These are phyloP conservation scores for Periphyllus acericola DNA, from an alignment of 2,888 invertebrate genomes.

Conservation along the genomic window DNA sequence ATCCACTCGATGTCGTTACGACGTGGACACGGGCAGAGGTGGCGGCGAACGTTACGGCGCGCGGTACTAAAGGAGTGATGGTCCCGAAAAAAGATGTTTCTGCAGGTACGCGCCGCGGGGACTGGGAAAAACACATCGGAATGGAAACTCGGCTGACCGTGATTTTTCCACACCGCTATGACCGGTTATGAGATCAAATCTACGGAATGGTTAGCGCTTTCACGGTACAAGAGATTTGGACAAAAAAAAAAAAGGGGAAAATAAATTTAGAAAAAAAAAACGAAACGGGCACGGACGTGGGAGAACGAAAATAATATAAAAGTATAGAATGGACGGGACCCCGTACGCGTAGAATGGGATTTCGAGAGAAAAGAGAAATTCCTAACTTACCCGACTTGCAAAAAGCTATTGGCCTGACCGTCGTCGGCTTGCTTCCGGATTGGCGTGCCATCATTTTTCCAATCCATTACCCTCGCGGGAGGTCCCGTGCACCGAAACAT, in stretches of 20 bases:
- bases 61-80: no score
- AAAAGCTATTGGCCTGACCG: background rate
- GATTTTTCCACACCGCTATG: slow-evolving; percentile 8
- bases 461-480: slow-evolving; percentile 28
- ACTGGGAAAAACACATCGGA: background rate
- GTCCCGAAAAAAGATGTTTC: no score
- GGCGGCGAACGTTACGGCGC: no score
- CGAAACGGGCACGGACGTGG: no score
- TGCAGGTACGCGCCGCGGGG: background rate
- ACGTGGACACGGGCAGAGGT: no score
- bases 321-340: background rate
- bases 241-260: background rate
- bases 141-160: slow-evolving; percentile 38
- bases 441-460: slow-evolving; percentile 45
- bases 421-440: slow-evolving; percentile 23
- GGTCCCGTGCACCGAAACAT: background rate
- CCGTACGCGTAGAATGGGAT: no score
- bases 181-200: slow-evolving; percentile 19
- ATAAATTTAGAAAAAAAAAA: background rate
- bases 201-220: slow-evolving; percentile 40
- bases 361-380: background rate
- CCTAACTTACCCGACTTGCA: background rate
- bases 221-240: background rate
- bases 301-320: no score
- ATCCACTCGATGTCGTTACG: no score